These are phyloP conservation scores for Amphilophus citrinellus DNA, from an alignment of 2,113 vertebrate genomes.

Conservation along the genomic window DNA sequence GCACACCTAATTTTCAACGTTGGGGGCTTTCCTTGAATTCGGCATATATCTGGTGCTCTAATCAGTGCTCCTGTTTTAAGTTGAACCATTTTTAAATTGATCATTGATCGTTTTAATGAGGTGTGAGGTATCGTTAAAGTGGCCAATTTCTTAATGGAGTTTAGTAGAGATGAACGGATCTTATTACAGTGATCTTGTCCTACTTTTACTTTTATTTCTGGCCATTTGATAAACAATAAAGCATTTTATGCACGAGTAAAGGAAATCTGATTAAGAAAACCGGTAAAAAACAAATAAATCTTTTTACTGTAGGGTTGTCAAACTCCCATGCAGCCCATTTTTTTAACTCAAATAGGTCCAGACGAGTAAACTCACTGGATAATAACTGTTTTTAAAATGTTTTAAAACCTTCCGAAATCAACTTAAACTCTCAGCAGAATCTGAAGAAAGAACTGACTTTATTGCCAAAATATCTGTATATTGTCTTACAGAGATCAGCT, in stretches of 20 bases:
- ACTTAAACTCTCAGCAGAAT: not conserved
- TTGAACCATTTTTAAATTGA: not conserved
- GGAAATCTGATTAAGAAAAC: too few relatives aligned
- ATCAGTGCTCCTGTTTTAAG: not conserved
- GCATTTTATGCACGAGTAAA: not conserved
- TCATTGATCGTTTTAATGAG: not conserved
- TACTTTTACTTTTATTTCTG: not conserved
- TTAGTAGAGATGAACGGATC: not conserved
- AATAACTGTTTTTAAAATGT: not conserved
- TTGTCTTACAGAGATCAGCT: not conserved
- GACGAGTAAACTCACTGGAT: not conserved
- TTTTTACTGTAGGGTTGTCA: not conserved
- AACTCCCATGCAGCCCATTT: not conserved
- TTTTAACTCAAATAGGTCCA: not conserved
- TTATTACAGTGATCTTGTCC: not conserved
- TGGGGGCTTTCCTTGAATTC: not conserved
- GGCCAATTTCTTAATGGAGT: constrained; percentile 2
- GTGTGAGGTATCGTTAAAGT: not conserved
- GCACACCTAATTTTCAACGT: not conserved
- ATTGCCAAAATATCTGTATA: not conserved
- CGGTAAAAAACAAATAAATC: too few relatives aligned
- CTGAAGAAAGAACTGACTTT: not conserved
- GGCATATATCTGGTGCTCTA: not conserved
- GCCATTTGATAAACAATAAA: too few relatives aligned
- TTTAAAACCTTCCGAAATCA: too few relatives aligned